Evolutionary conservation across 2,888 invertebrate species (phyloP), one percentile per base, ranked within the genome.

Genomic region (Syrphus vitripennis): DNA sequence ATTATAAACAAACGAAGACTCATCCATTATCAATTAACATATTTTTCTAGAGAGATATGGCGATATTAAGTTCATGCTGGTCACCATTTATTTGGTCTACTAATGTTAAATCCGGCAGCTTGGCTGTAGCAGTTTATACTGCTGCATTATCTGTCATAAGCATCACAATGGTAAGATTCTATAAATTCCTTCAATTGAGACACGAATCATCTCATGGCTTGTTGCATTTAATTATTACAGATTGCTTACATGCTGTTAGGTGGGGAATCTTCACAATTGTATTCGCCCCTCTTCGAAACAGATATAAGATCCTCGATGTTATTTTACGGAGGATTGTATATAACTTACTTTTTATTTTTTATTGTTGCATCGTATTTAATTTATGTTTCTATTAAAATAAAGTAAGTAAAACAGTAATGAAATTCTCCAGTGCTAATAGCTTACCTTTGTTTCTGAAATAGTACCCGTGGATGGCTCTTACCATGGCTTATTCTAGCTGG

Each of bases 201-300:
- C n/a, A 31, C 9, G 2, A 9, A n/a, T n/a, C 12, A 19, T 19
- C 16, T 9, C 4, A 40, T 37, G 31, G 34, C 4, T 31, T 48
- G 3, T 7, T 26, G 19, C 21, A 34, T 34, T 26, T 16, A 61
- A 34, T n/a, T 29, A 57, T 87, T 88, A 14, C 37, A 91, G 91
- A 95, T 96, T 78, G 92, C 93, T 0, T 97, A 97, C 91, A 95
- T 97, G 93, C 94, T 98, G 93, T 92, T 92, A 87, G 98, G 98
- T n/a, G 98, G 98, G 21, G 97, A 97, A 90, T 97, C 97, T 0
- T 95, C 97, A 0, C 97, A 97, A 91, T 93, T 97, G 4, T 98
- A 97, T 93, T 96, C 96, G 90, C 98, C 98, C 0, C 93, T 97
- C 37, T 98, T 98, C 92, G 98, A 98, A 93, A 95, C 97, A 34